phyloP scores from a whole-genome alignment of 2,113 vertebrate species.

The Puma concolor region DNA sequence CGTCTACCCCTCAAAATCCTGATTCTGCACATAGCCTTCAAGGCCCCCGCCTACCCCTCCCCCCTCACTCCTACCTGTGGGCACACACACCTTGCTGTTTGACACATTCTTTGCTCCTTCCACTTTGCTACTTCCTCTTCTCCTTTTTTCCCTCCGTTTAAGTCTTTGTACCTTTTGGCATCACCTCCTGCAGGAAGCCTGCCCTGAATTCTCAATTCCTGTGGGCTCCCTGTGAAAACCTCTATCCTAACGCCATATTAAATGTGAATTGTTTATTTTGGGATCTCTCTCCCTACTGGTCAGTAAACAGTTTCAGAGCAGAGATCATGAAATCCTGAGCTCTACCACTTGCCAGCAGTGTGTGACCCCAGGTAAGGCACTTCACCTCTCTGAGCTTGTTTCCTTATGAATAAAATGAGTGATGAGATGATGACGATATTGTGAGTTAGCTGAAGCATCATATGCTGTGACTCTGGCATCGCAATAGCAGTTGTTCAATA shows the following conservation, averaged over 20 bases:
- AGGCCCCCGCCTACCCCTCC: background rate
- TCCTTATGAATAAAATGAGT: background rate
- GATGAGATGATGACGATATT: background rate
- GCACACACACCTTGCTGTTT: background rate
- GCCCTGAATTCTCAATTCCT: background rate
- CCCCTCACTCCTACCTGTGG: background rate
- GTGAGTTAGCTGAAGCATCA: background rate
- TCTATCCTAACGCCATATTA: background rate
- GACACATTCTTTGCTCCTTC: background rate
- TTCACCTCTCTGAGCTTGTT: background rate
- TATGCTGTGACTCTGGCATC: background rate
- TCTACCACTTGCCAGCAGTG: background rate
- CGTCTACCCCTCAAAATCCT: background rate
- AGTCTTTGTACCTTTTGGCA: background rate
- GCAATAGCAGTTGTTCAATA: background rate
- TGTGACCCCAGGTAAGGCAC: background rate
- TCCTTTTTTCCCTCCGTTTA: background rate
- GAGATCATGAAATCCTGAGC: background rate
- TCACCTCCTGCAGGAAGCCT: conserved; percentile 4
- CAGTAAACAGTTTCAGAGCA: background rate
- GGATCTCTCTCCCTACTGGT: background rate
- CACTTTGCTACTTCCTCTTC: background rate
- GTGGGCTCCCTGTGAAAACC: background rate
- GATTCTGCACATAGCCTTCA: background rate
- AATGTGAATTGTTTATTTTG: background rate